Conservation (phyloP, 2,888 invertebrate species). For the Teleogryllus oceanicus region DNA sequence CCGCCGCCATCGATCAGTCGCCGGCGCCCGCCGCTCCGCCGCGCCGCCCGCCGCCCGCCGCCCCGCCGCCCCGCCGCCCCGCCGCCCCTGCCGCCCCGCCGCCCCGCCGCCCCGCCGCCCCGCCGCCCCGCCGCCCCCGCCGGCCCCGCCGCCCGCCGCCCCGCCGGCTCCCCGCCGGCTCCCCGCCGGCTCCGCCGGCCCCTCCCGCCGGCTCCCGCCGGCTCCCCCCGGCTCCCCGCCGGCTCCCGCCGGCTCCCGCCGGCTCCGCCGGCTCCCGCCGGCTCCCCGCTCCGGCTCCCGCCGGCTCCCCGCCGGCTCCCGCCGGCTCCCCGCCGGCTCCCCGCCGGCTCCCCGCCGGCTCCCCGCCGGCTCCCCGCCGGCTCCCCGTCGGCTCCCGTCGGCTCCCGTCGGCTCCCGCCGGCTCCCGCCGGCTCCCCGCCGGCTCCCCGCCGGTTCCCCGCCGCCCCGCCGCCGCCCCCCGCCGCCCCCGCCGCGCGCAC, state of each 20-base stretch:
- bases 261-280: not conserved
- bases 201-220: not conserved
- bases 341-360: too few relatives aligned
- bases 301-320: not conserved
- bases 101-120: too few relatives aligned
- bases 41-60: not conserved
- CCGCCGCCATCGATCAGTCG: too few relatives aligned
- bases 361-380: too few relatives aligned
- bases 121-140: not conserved
- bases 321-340: not conserved
- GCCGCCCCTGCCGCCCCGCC: too few relatives aligned
- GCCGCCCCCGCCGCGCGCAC: not conserved
- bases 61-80: too few relatives aligned
- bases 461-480: not conserved
- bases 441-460: too few relatives aligned
- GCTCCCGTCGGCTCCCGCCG: not conserved
- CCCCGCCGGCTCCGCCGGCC: too few relatives aligned
- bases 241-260: not conserved
- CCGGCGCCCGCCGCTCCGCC: not conserved
- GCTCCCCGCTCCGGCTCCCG: not conserved
- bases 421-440: not conserved
- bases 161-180: not conserved
- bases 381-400: not conserved
- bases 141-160: not conserved
- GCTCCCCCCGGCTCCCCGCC: not conserved